Base-by-base conservation (phyloP, 2,113 vertebrate species). In the Gobiocypris rarus region DNA sequence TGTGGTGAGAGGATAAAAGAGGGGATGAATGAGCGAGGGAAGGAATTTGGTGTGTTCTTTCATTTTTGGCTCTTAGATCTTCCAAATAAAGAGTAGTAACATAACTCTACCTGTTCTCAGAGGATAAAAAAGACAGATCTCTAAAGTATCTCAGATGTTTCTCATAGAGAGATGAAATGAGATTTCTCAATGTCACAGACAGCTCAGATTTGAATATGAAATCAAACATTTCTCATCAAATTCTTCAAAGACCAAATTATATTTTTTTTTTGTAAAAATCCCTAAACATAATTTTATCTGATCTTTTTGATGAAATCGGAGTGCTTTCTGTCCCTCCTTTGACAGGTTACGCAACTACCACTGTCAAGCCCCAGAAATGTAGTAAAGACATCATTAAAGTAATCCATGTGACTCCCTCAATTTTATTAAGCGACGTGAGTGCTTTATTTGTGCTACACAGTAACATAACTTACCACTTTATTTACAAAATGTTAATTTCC, bases 1-100 rank as follows among this genome's bases (percentile, higher is more conserved):
- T 95, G 94, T 94, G 94, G 94, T 94, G 89, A 91, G 82, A 75
- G 85, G 71, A 22, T 86, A 87, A 92, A 91, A 89, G 86, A 28
- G 83, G 63, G 24, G 77, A 74, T 38, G 48, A 79, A 71, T 14
- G 52, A 74, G 48, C 34, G 78, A 83, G 84, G 82, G 48, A 82
- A 79, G 70, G 58, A 79, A 67, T 76, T 79, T 88, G 84, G 84
- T 87, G 82, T 81, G 59, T 31, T 74, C 59, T 59, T 70, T 81
- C 54, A 79, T 50, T 28, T 71, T 82, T 82, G 71, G 43, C 45
- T 76, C 26, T 56, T 41, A 14, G 17, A 3, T 48, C 9, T 63
- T 54, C 19, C n/a, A 45, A 81, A 74, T 63, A 80, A 63, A 67
- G 75, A 80, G n/a, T 52, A 15, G 56, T 56, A 80, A 17, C 10